Evolutionary conservation across 2,888 invertebrate genomes (phyloP), one percentile per base, ranked within the genome.

Genomic region (Anaspis maculata): DNA sequence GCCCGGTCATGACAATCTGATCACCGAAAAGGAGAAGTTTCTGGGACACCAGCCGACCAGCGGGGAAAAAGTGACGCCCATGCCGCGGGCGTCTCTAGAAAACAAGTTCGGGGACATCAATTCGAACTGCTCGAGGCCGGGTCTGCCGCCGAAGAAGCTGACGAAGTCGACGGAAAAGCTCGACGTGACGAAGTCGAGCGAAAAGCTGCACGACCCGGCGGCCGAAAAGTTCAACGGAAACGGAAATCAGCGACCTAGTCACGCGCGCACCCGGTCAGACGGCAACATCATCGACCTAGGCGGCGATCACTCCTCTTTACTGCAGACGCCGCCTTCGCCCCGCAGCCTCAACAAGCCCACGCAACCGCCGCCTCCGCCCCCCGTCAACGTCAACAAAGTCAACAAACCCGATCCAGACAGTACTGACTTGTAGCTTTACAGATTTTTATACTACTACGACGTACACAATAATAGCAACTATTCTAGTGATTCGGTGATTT

Each of bases 291-390:
- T 62, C 26, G 65, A 66, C 41, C 34, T 58, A 15, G 33, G 35
- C 27, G 41, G 43, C 9, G 42, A 42, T 13, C 38, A 41, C 16
- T 30, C 37, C 1, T 41, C 36, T 32, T 37, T 49, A n/a, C 15
- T 49, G 34, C 45, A 49, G 15, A 54, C 59, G 10, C 60, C 60
- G 10, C 54, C 59, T 3, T 57, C 60, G 31, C 59, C 62, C 11
- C 46, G 61, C 31, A 57, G 54, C 41, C 48, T 64, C 37, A 62
- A 52, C 42, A 64, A 64, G 45, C 66, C 66, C 3, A 62, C 64
- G 10, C 58, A 65, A 34, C 67, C 67, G 11, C 67, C 67, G 5
- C 67, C 67, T 13, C 66, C 66, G 12, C 66, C 66, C n/a, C 66
- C 65, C 2, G 38, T 46, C 14, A 31, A 19, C 7, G 46, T 48